Evolutionary conservation across 2,113 vertebrate genomes (phyloP).

Genomic region (Rhabdornis inornatus): DNA sequence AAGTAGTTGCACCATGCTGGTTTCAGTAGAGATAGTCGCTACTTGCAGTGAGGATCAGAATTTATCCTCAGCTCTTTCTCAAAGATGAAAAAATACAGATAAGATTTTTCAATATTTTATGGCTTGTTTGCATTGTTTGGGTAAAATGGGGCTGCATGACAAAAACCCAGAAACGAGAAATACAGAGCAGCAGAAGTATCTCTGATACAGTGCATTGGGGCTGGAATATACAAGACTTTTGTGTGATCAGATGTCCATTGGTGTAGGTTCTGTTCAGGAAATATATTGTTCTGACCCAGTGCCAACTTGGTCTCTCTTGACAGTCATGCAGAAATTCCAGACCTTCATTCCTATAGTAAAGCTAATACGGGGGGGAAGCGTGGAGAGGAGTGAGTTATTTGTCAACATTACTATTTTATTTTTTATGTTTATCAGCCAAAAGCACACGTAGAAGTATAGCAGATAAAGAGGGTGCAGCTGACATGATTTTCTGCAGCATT

Average conservation of each 20-base stretch:
- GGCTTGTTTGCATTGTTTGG: background rate
- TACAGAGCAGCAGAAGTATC: background rate
- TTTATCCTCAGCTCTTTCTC: background rate
- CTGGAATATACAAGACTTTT: background rate
- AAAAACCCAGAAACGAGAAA: background rate
- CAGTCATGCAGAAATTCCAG: background rate
- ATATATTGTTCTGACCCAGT: background rate
- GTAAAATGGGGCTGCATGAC: background rate
- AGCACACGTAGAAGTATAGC: background rate
- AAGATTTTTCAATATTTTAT: background rate
- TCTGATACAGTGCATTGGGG: background rate
- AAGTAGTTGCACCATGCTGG: background rate
- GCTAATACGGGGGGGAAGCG: background rate
- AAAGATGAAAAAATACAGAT: background rate
- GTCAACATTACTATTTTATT: background rate
- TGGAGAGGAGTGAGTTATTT: background rate
- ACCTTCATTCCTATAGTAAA: background rate
- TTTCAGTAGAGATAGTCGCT: background rate
- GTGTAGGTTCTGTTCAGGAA: background rate
- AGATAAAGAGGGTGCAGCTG: background rate
- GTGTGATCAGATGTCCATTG: background rate
- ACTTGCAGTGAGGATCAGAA: background rate
- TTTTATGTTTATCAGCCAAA: background rate
- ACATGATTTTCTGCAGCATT: background rate
- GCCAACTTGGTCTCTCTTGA: background rate